phyloP scores from a whole-genome alignment of 2,888 invertebrate genomes.

The Sinhomidia bicolor region DNA sequence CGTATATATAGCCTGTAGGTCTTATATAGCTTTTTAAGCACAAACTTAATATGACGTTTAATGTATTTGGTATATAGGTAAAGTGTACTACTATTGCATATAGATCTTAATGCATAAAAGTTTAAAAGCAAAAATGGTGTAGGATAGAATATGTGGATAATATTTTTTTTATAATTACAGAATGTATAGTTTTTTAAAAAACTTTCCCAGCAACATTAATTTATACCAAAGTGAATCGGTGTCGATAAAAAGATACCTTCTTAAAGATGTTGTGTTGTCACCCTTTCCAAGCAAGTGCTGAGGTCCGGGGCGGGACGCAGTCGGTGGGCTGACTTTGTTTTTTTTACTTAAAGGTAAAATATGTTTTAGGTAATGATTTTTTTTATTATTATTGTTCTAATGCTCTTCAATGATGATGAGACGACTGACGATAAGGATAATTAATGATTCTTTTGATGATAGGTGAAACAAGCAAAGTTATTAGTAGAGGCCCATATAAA shows the following conservation, averaged over 20 bases:
- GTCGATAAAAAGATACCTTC: not conserved
- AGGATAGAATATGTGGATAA: not conserved
- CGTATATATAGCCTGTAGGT: no score
- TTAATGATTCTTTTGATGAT: not conserved
- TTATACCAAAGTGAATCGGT: slow-evolving; percentile 23
- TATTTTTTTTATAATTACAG: not conserved
- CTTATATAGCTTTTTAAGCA: not conserved
- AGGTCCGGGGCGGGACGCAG: slow-evolving; percentile 16
- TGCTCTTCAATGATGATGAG: slow-evolving; percentile 18
- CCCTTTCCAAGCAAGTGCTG: slow-evolving; percentile 44
- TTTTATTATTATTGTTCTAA: slow-evolving; percentile 50
- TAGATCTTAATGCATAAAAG: no score
- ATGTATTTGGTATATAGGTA: not conserved
- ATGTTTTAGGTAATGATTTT: slow-evolving; percentile 1
- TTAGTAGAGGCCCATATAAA: slow-evolving; percentile 25
- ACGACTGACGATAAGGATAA: not conserved
- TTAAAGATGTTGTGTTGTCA: slow-evolving; percentile 26
- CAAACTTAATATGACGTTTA: not conserved
- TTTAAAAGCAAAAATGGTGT: not conserved
- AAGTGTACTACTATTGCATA: no score
- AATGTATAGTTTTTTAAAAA: not conserved
- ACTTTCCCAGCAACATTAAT: not conserved
- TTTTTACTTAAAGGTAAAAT: slow-evolving; percentile 31
- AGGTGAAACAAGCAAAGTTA: not conserved
- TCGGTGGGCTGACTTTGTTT: slow-evolving; percentile 61